A percentile compares a stretch with the other conserved stretches of the same genome.
Conservation (phyloP, 2,888 invertebrate genomes). For the Pseudococcus jackbeardsleyi region DNA sequence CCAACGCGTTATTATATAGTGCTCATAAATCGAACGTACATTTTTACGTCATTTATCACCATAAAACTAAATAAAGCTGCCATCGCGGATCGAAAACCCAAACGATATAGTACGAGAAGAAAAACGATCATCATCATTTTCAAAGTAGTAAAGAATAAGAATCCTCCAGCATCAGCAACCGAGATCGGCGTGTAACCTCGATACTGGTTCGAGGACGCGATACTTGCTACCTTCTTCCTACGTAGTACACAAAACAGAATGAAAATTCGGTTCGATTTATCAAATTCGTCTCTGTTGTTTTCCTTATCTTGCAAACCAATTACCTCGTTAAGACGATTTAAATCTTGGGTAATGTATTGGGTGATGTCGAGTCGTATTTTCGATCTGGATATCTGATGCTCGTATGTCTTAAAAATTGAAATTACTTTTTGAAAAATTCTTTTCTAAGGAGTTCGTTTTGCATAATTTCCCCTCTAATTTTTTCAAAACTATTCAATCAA, state of each 20-base stretch:
- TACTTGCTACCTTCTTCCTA: background rate
- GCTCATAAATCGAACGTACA: background rate
- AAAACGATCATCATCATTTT: background rate
- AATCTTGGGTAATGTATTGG: background rate
- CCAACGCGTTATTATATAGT: background rate
- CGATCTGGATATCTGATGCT: no score
- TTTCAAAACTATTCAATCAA: no score
- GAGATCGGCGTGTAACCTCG: background rate
- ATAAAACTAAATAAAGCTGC: background rate
- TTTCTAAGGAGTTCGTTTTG: no score
- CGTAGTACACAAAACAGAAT: background rate
- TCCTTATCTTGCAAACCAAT: background rate
- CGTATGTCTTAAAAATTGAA: no score
- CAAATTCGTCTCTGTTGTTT: background rate
- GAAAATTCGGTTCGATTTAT: background rate
- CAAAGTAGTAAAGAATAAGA: background rate
- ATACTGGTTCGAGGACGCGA: conserved; percentile 12
- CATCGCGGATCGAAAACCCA: background rate
- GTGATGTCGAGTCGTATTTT: no score
- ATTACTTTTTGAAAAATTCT: no score
- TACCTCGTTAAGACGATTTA: background rate
- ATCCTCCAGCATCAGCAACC: no score
- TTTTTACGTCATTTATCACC: background rate
- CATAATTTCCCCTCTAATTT: no score
- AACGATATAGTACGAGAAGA: background rate